phyloP scores from a whole-genome alignment of 2,888 invertebrate genomes.

The Linyphia triangularis region DNA sequence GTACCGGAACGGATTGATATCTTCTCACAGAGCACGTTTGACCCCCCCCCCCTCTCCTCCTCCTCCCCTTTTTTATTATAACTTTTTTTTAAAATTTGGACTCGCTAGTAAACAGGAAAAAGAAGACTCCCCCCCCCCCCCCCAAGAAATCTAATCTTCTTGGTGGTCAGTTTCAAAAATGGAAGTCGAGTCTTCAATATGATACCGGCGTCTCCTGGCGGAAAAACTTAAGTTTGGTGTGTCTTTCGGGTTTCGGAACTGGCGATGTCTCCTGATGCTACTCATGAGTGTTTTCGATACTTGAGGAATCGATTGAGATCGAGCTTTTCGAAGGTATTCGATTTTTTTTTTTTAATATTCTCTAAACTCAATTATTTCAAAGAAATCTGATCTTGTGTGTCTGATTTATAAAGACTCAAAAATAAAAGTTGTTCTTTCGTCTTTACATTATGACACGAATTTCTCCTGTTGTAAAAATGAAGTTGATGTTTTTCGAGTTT shows the following conservation, averaged over 20 bases:
- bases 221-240: no score
- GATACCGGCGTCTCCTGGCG: background rate
- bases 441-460: no score
- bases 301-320: conserved; percentile 47
- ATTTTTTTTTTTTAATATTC: background rate
- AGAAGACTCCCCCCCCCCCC: background rate
- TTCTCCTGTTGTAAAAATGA: no score
- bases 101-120: conserved; percentile 6
- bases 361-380: background rate
- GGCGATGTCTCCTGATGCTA: conserved; percentile 34
- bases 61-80: background rate
- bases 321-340: conserved; percentile 33
- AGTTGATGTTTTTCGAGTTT: no score
- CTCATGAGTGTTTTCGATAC: conserved; percentile 61
- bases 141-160: background rate
- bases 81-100: background rate
- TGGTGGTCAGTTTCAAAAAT: conserved; percentile 17
- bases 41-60: conserved; percentile 31
- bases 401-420: no score
- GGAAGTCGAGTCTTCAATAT: background rate
- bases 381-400: no score
- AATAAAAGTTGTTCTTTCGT: no score
- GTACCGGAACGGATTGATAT: conserved; percentile 17
- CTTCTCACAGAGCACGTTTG: conserved; percentile 24
- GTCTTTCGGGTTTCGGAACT: background rate